Conservation (phyloP, 2,113 vertebrate genomes). For the Syrrhaptes paradoxus region DNA sequence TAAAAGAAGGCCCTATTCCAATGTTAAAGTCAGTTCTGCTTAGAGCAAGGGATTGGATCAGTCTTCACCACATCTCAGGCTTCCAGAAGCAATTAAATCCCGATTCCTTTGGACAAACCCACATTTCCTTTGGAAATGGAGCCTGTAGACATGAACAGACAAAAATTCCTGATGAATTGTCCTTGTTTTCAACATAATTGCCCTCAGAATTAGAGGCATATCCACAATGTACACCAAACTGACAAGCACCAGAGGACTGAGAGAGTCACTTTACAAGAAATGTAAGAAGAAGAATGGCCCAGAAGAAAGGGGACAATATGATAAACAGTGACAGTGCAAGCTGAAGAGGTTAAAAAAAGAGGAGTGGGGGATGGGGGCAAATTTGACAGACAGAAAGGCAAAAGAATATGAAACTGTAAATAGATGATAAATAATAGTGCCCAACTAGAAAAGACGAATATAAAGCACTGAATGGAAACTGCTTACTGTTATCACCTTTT, state of each 20-base stretch:
- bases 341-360: neutral
- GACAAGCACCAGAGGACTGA: neutral
- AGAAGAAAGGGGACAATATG: neutral
- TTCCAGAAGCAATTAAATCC: neutral
- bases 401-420: neutral
- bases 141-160: neutral
- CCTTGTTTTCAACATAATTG: neutral
- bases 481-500: slow-evolving; percentile 3
- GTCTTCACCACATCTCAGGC: neutral
- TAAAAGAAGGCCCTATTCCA: neutral
- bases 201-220: neutral
- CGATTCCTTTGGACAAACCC: neutral
- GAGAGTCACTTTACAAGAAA: neutral
- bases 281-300: neutral
- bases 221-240: neutral
- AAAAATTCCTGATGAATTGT: neutral
- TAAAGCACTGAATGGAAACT: neutral
- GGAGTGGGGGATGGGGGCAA: neutral
- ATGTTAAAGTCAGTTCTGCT: neutral
- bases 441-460: neutral
- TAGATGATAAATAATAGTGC: neutral
- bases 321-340: neutral
- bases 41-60: neutral
- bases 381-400: neutral
- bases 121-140: neutral